Evolutionary conservation across 2,797 vertebrate genomes (phyloP), one percentile per base, ranked within the genome.

Genomic region (Lacerta viridis): DNA sequence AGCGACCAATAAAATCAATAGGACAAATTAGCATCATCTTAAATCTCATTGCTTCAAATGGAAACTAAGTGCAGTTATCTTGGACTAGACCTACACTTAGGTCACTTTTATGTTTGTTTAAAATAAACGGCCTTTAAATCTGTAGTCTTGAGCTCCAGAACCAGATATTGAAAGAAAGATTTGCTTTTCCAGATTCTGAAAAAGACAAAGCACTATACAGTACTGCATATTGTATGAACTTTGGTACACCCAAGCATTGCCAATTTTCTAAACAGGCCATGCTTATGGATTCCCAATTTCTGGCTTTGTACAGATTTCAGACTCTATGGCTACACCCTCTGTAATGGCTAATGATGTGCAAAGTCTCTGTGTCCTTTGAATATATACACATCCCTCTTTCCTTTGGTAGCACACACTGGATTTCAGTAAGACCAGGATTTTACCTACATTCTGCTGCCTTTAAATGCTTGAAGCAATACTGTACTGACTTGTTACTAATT

Each of bases 381-480:
- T n/a, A 61, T 61, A 61, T 61, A 39, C 6, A 59, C 43, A 55
- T 55, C 20, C 7, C 55, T 18, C 13, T 84, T 50, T 15, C 11
- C 25, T 29, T 71, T n/a, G 69, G 8, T 71, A 71, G 69, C n/a
- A 71, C 29, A n/a, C 27, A 33, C 27, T 29, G n/a, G 10, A n/a
- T 71, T 71, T 71, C 69, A 71, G 29, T 15, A 71, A 27, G 5
- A 39, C 36, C 2, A 39, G 18, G 5, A 8, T 75, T 75, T 75
- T 39, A 39, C 72, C 17, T 27, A 75, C 9, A 33, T 71, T 36
- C 5, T 84, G 46, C 36, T 84, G 18, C 6, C 46, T 75, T 83
- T 71, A 50, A 71, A 71, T 71, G 39, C 59, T 18, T 84, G 43
- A 84, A 84, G 50, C 20, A 50, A n/a, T 83, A 83, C 27, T 72